A percentile compares a stretch with the other conserved stretches of the same genome.
phyloP scores from a whole-genome alignment of 2,888 invertebrate genomes.

The Lysandra coridon region DNA sequence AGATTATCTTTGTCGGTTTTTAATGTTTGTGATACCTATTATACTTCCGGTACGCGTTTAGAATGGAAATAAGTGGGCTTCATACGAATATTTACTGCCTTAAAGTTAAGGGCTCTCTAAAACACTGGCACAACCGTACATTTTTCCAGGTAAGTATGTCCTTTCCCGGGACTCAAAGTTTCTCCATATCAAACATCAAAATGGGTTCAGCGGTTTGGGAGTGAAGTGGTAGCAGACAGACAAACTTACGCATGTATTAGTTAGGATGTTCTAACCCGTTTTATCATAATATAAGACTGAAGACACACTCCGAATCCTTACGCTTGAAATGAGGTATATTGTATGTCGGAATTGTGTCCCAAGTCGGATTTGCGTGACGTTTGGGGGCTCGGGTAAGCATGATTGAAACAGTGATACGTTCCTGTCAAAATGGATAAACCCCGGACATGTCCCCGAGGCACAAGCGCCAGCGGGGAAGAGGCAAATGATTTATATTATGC shows the following conservation, averaged over 20 bases:
- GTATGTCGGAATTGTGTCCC: conserved; percentile 27
- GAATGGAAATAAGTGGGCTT: neutral
- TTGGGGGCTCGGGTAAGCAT: conserved; percentile 53
- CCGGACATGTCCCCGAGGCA: conserved; percentile 29
- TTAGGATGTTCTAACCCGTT: too few relatives aligned
- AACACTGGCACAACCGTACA: too few relatives aligned
- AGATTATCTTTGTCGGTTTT: conserved; percentile 8
- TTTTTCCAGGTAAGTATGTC: too few relatives aligned
- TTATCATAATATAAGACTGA: too few relatives aligned
- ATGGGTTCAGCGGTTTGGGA: too few relatives aligned
- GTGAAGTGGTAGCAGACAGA: too few relatives aligned
- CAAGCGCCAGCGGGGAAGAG: neutral
- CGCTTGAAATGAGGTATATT: neutral
- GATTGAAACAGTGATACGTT: conserved; percentile 63
- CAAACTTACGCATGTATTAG: neutral
- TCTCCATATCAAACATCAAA: too few relatives aligned
- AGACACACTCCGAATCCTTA: neutral
- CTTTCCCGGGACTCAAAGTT: too few relatives aligned
- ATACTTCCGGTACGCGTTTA: conserved; percentile 1
- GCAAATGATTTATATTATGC: neutral
- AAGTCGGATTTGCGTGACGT: conserved; percentile 40
- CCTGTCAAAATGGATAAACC: conserved; percentile 59
- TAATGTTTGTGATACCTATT: conserved; percentile 1
- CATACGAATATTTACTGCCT: neutral
- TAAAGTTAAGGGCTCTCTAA: neutral